These are phyloP conservation scores for Tachuris rubrigastra DNA, from an alignment of 2,113 vertebrate genomes.

Conservation along the genomic window DNA sequence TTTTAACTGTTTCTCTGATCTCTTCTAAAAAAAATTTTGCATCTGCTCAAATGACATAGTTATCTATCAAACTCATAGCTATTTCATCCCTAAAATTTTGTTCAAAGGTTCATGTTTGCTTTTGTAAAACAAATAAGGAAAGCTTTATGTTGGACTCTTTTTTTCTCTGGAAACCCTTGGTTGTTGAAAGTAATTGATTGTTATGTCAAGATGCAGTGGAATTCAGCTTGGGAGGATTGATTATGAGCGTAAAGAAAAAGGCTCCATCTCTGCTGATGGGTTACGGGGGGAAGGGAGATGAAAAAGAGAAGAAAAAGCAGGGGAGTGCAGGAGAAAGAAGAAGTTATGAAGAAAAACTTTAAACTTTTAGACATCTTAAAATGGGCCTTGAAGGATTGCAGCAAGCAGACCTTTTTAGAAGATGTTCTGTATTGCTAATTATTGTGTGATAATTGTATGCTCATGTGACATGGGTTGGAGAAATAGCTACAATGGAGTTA, in stretches of 20 bases:
- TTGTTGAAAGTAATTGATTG: conserved; percentile 59
- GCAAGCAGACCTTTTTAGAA: background rate
- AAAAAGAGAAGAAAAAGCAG: conserved; percentile 18
- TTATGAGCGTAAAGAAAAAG: conserved; percentile 53
- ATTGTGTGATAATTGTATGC: background rate
- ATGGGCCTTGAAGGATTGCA: background rate
- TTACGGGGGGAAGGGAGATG: background rate
- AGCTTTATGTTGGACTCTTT: background rate
- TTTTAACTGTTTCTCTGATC: conserved; percentile 10
- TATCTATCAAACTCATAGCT: background rate
- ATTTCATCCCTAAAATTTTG: conserved; percentile 25
- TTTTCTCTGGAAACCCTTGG: conserved; percentile 4
- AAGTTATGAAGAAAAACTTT: background rate
- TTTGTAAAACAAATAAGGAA: conserved; percentile 45
- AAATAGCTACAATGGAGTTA: background rate
- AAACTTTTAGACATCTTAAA: background rate
- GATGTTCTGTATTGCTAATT: background rate
- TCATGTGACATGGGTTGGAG: background rate
- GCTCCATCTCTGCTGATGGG: background rate
- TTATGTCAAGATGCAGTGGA: conserved; percentile 53
- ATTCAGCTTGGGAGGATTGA: conserved; percentile 52
- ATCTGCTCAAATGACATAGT: background rate
- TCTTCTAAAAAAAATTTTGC: background rate
- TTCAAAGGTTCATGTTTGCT: conserved; percentile 35
- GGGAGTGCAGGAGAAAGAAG: background rate